Evolutionary conservation across 2,797 vertebrate species (phyloP).

Genomic region (Antrozous pallidus): DNA sequence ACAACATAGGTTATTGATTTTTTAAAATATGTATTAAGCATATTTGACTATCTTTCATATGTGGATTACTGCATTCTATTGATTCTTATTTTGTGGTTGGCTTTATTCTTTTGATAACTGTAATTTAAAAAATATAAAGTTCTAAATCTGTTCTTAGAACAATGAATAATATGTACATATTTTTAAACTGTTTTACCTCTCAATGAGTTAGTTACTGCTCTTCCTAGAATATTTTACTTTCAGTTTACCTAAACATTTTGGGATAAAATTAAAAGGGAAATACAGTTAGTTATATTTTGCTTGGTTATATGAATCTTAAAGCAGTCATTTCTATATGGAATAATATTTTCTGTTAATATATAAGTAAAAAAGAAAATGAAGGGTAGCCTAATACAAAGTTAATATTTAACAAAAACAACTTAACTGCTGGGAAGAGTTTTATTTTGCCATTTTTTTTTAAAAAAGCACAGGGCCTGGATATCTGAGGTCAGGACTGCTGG

Average conservation of each 20-base stretch:
- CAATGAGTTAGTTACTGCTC: not conserved
- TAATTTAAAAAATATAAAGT: conserved; percentile 30
- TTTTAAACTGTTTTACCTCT: conserved; percentile 1
- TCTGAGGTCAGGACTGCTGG: not conserved
- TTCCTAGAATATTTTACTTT: conserved; percentile 26
- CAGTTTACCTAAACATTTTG: not conserved
- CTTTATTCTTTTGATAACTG: conserved; percentile 52
- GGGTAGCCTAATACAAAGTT: not conserved
- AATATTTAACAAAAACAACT: conserved; percentile 35
- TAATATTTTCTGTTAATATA: conserved; percentile 43
- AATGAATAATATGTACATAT: conserved; percentile 8
- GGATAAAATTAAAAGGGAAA: conserved; percentile 41
- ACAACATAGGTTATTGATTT: conserved; percentile 41
- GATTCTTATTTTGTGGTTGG: conserved; percentile 54
- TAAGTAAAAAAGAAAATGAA: conserved; percentile 22
- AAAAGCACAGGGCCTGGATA: not conserved
- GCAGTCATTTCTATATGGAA: conserved; percentile 32
- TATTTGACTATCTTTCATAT: conserved; percentile 45
- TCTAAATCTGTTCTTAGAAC: conserved; percentile 21
- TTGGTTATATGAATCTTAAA: conserved; percentile 32
- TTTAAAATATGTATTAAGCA: not conserved
- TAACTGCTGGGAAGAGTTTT: conserved; percentile 12
- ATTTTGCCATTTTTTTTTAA: not conserved
- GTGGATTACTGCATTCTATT: conserved; percentile 26
- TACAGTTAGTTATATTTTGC: conserved; percentile 14